phyloP scores from a whole-genome alignment of 2,113 vertebrate species.

The Pyxicephalus adspersus region DNA sequence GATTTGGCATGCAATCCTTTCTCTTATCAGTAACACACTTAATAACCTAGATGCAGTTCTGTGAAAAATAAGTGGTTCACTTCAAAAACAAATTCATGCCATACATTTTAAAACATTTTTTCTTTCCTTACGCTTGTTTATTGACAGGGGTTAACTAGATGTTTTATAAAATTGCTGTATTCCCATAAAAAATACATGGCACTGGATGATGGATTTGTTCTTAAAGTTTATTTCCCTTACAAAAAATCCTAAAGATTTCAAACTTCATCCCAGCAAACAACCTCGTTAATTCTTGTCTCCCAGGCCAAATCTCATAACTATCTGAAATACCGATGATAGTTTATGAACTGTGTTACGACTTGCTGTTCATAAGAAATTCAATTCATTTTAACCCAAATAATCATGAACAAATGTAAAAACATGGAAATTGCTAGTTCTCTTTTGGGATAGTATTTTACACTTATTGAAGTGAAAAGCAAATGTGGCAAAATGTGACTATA shows the following conservation, averaged over 20 bases:
- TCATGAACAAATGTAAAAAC: constrained; percentile 13
- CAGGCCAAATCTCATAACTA: neutral
- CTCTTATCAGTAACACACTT: no score
- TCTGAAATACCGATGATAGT: neutral
- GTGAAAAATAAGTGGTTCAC: no score
- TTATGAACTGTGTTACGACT: constrained; percentile 26
- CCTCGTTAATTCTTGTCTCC: constrained; percentile 10
- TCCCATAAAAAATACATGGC: neutral
- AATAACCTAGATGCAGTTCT: no score
- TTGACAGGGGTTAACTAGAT: constrained; percentile 2
- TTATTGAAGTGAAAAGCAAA: constrained; percentile 31
- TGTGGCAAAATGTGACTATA: constrained; percentile 10
- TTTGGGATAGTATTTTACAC: neutral
- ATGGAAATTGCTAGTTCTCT: constrained; percentile 1
- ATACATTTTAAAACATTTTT: no score
- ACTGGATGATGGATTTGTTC: no score
- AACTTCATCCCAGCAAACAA: neutral
- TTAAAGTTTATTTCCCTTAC: no score
- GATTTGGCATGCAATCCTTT: no score
- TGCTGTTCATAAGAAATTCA: constrained; percentile 24
- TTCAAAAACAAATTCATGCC: no score
- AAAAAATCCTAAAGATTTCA: constrained; percentile 1
- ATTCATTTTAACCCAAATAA: constrained; percentile 29
- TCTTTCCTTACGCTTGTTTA: neutral
- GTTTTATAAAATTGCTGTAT: neutral